Conservation (phyloP, 1,140 invertebrate species). For the Bombus haemorrhoidalis region DNA sequence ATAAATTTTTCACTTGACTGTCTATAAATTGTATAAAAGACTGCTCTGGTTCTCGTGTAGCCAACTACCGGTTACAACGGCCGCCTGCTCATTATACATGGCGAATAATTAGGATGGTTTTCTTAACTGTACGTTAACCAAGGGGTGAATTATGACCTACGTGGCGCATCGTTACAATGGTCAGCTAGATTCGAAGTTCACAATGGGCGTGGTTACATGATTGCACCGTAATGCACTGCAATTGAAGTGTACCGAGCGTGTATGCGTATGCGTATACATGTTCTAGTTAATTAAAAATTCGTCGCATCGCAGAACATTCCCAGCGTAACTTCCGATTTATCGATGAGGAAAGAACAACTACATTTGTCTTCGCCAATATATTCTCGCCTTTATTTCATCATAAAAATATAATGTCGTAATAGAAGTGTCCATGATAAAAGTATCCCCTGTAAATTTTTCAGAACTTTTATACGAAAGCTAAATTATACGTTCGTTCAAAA, state of each 20-base stretch:
- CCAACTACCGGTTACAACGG: not conserved
- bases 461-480: no score
- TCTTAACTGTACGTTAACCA: slow-evolving; percentile 51
- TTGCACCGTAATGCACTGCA: not conserved
- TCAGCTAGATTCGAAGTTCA: slow-evolving; percentile 29
- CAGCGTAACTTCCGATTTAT: not conserved
- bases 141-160: slow-evolving; percentile 41
- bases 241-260: not conserved
- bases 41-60: no score
- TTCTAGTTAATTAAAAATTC: slow-evolving; percentile 13
- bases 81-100: slow-evolving; percentile 30
- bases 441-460: no score
- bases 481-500: no score
- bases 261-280: not conserved
- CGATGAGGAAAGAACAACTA: slow-evolving; percentile 16
- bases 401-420: not conserved
- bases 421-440: not conserved
- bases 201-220: not conserved
- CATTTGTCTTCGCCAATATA: not conserved
- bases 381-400: not conserved
- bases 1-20: not conserved
- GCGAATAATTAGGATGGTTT: slow-evolving; percentile 58
- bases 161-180: slow-evolving; percentile 46
- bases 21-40: not conserved
- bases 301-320: not conserved